phyloP scores from a whole-genome alignment of 2,113 vertebrate species.

The Cyprinodon variegatus region DNA sequence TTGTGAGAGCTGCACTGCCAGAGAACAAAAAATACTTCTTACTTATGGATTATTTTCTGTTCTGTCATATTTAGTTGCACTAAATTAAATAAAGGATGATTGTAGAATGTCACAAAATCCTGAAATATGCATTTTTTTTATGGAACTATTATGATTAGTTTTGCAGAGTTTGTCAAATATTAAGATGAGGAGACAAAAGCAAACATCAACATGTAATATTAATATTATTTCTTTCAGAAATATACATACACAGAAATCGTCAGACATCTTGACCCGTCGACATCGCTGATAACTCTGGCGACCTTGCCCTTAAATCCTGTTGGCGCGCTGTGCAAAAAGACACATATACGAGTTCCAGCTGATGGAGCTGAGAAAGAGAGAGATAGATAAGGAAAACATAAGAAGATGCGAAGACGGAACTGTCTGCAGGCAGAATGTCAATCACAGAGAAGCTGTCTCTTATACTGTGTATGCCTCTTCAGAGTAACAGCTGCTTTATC shows the following conservation, averaged over 20 bases:
- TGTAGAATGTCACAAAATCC: too few species aligned
- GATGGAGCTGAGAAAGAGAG: slow-evolving; percentile 9
- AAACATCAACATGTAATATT: neutral
- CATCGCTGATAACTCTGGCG: slow-evolving; percentile 15
- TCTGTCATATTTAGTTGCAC: too few species aligned
- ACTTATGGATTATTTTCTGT: too few species aligned
- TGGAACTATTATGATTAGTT: too few species aligned
- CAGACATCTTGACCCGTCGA: slow-evolving; percentile 41
- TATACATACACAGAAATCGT: slow-evolving; percentile 1
- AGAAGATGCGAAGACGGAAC: neutral
- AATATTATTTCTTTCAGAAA: neutral
- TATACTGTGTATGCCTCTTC: slow-evolving; percentile 13
- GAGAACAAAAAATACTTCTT: too few species aligned
- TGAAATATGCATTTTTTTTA: too few species aligned
- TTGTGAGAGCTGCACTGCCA: too few species aligned
- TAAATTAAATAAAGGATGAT: too few species aligned
- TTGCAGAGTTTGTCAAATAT: neutral
- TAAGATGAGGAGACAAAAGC: neutral
- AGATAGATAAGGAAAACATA: neutral
- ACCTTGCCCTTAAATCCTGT: slow-evolving; percentile 36
- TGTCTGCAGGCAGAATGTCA: slow-evolving; percentile 56
- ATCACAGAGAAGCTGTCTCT: slow-evolving; percentile 23
- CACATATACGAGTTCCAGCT: slow-evolving; percentile 25
- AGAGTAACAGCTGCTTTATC: slow-evolving; percentile 33
- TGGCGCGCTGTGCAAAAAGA: slow-evolving; percentile 26